Evolutionary conservation across 2,888 invertebrate genomes (phyloP), one percentile per base, ranked within the genome.

Genomic region (Bimastos eiseni): DNA sequence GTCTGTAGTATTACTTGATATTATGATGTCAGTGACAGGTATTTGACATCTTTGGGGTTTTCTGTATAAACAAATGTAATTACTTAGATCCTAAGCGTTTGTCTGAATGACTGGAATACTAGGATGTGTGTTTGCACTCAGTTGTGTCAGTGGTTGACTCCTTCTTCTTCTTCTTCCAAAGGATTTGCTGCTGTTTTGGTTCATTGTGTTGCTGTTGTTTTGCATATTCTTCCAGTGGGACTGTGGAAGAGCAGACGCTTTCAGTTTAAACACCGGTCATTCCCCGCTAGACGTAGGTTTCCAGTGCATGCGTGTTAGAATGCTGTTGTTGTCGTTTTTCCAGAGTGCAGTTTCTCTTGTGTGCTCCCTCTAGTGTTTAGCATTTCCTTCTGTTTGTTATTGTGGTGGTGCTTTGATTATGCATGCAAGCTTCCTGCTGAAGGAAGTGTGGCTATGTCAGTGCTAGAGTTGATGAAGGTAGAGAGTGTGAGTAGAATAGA

Each of bases 201-300:
- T 34, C 36, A 37, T 34, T 86, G 86, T 37, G 37, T 36, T 86
- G 86, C 37, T 36, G 30, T 86, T 86, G 24, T 86, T 86, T 86
- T 34, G 24, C 34, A 21, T 44, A 44, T 86, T 86, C 36, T 21
- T 21, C 86, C 86, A 86, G 86, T 86, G 19, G 86, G 86, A 86
- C 86, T 86, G 34, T 86, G 86, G 86, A 86, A 33, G 86, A 86
- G 86, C 37, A 86, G 86, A 33, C 36, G 24, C 86, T 86, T 86
- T 86, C 86, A 86, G 86, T 86, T 86, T 86, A 86, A 86, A 37
- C 86, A 36, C 8, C 34, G 86, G 17, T 24, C 36, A 36, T 24
- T n/a, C 11, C 37, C 37, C 86, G 36, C 36, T 37, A 86, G 86
- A 86, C 37, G 86, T 86, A 86, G 37, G 86, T 86, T 34, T 86